phyloP scores from a whole-genome alignment of 2,888 invertebrate species.

The Dusona sp. region DNA sequence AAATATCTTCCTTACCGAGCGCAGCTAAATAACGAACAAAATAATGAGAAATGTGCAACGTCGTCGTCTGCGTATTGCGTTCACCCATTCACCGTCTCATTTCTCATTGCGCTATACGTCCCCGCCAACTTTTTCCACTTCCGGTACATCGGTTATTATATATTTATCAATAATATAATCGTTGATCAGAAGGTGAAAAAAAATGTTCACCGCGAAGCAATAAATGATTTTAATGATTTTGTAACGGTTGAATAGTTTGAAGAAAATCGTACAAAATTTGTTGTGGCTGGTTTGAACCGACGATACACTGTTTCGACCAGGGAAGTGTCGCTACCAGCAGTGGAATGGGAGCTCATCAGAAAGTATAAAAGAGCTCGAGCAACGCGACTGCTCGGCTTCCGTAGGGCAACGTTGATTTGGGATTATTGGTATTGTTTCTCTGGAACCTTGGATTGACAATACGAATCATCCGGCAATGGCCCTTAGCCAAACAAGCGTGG shows the following conservation, averaged over 20 bases:
- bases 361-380: conserved; percentile 84
- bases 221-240: neutral
- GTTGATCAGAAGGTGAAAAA: neutral
- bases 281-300: conserved; percentile 8
- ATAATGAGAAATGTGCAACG: neutral
- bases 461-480: conserved; percentile 86
- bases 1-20: neutral
- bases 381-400: conserved; percentile 80
- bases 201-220: neutral
- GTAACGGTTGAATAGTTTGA: neutral
- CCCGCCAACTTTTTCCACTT: conserved; percentile 23
- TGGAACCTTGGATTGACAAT: conserved; percentile 78
- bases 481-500: conserved; percentile 90
- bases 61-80: neutral
- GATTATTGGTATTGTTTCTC: conserved; percentile 82
- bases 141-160: conserved; percentile 41
- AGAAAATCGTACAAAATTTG: neutral
- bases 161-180: conserved; percentile 30
- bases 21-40: neutral
- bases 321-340: conserved; percentile 65
- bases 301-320: conserved; percentile 69
- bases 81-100: neutral
- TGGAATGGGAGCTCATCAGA: conserved; percentile 81
- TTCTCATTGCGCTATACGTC: neutral
- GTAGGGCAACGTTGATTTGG: conserved; percentile 79